A percentile compares a stretch with the other conserved stretches of the same genome.
Conservation (phyloP, 2,113 vertebrate species). For the Lasiurus cinereus region DNA sequence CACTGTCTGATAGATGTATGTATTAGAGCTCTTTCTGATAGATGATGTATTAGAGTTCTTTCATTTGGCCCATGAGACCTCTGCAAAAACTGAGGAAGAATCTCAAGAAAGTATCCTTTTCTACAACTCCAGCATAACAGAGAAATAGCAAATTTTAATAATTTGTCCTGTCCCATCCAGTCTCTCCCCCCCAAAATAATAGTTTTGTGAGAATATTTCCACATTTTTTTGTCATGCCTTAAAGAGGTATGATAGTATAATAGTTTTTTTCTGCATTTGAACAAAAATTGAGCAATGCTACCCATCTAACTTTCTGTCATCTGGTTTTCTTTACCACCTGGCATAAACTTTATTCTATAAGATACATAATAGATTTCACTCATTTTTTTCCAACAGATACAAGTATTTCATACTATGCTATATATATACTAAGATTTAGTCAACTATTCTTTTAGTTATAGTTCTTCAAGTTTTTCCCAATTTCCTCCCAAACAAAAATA, state of each 20-base stretch:
- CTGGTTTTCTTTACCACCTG: background rate
- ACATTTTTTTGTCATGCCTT: background rate
- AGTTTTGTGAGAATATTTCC: constrained; percentile 25
- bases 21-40: too few relatives aligned
- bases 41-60: background rate
- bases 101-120: constrained; percentile 15
- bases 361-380: background rate
- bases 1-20: background rate
- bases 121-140: background rate
- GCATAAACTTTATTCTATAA: constrained; percentile 21
- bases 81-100: constrained; percentile 27
- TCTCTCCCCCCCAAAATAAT: background rate
- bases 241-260: background rate
- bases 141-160: background rate
- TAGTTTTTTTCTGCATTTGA: background rate
- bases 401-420: background rate
- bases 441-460: background rate
- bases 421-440: background rate
- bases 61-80: background rate
- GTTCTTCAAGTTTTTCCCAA: background rate
- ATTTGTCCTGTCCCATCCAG: background rate
- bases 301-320: background rate
- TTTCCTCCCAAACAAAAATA: background rate
- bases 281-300: background rate
- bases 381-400: background rate